These are phyloP conservation scores for Dolichoris vasculosae DNA, from an alignment of 1,140 invertebrate species.

Conservation along the genomic window DNA sequence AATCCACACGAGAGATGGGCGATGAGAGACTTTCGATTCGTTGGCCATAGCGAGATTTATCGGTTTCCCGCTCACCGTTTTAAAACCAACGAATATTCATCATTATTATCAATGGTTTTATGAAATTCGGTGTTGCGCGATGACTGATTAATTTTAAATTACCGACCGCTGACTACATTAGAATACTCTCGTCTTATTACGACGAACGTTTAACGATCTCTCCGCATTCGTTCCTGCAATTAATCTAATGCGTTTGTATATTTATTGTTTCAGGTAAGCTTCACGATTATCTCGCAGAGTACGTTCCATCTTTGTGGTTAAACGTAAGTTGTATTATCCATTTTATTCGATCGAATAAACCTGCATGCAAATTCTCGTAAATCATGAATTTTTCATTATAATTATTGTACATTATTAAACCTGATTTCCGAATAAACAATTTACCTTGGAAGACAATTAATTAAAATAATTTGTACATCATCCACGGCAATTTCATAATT, in stretches of 20 bases:
- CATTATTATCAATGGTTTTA: not conserved
- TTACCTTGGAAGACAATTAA: no score
- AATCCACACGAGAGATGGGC: not conserved
- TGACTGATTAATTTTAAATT: not conserved
- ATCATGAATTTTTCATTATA: not conserved
- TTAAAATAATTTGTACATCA: no score
- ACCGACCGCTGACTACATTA: not conserved
- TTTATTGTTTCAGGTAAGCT: conserved; percentile 29
- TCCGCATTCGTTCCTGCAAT: not conserved
- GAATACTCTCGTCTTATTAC: no score
- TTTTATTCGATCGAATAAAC: not conserved
- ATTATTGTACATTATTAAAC: not conserved
- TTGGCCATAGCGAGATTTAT: not conserved
- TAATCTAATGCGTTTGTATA: not conserved
- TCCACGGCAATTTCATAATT: not conserved
- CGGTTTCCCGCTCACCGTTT: no score
- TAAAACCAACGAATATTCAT: not conserved
- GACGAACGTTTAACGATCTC: not conserved
- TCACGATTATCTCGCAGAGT: not conserved
- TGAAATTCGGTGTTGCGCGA: not conserved
- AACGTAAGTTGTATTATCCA: not conserved
- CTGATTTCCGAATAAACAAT: no score
- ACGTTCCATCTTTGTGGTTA: not conserved
- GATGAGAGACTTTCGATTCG: not conserved
- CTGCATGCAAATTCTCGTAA: not conserved